A percentile compares a stretch with the other conserved stretches of the same genome.
Evolutionary conservation across 2,113 vertebrate genomes (phyloP).

Genomic region (Calyptommatus sinebrachiatus): DNA sequence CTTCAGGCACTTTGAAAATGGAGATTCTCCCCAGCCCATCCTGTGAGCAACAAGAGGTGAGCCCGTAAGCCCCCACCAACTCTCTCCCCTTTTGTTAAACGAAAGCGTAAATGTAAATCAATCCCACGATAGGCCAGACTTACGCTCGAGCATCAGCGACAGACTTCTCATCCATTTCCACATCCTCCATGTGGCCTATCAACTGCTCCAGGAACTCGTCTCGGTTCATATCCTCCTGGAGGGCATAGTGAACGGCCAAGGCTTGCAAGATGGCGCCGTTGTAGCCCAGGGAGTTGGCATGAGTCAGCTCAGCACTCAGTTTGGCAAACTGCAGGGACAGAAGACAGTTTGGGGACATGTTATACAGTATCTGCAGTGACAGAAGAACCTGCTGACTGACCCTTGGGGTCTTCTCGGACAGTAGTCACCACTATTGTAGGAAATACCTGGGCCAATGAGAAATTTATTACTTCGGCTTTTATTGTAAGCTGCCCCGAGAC

Average conservation of each 20-base stretch:
- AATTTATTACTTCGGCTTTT: too few relatives aligned
- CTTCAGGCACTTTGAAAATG: constrained; percentile 88
- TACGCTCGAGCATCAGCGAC: constrained; percentile 88
- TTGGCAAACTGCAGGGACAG: constrained; percentile 76
- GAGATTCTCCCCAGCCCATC: constrained; percentile 89
- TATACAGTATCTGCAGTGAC: not conserved
- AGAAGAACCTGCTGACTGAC: not conserved
- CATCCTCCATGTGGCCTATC: constrained; percentile 89
- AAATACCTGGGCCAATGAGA: not conserved
- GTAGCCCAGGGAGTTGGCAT: constrained; percentile 94
- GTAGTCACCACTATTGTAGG: too few relatives aligned
- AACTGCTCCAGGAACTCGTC: constrained; percentile 85
- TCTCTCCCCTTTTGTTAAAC: not conserved
- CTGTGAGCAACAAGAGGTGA: constrained; percentile 65
- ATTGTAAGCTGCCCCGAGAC: too few relatives aligned
- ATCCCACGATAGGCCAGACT: constrained; percentile 46
- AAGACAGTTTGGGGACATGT: not conserved
- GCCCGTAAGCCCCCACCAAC: not conserved
- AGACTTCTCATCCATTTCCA: constrained; percentile 83
- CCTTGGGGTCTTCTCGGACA: not conserved
- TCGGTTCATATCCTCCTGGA: constrained; percentile 83
- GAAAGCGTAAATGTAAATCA: too few relatives aligned
- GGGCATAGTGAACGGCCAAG: constrained; percentile 88
- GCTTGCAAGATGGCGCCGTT: constrained; percentile 95
- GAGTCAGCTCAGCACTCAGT: constrained; percentile 89